Base-by-base conservation (phyloP, 2,888 invertebrate species). In the Napeogenes sylphis region DNA sequence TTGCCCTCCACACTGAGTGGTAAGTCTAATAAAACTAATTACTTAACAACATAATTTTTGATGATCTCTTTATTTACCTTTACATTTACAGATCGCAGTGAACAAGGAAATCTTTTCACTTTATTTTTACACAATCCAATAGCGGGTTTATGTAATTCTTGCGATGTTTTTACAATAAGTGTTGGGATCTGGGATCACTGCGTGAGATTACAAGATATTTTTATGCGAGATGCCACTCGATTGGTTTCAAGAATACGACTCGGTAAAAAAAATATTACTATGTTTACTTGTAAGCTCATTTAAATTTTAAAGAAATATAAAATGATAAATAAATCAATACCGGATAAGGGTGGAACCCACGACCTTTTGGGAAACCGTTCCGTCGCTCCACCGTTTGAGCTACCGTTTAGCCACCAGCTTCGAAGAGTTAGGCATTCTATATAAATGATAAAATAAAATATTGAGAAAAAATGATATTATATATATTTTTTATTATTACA, bases 111-210 rank as follows among this genome's bases (percentile, higher is more conserved):
- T 78, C 91, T 99, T 72, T 98, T 99, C 90, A 98, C 98, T 35
- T 91, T 98, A 81, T 99, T 99, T 92, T 94, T 99, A 73, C 98
- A 98, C 90, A 96, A 96, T 78, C 98, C 99, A 55, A 91, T 98
- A 79, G 95, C 96, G 12, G 73, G 77, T 97, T 54, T 71, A 53
- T 98, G 98, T 90, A 95, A 94, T 96, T 94, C 97, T 78, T 97
- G 97, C 83, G 97, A 97, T 83, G 93, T 98, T 68, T 94, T 94
- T 73, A 96, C 94, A 78, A 93, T 98, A 71, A 94, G 96, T 55
- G 93, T 97, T 73, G 94, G 94, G 71, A 93, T 95, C 76, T 98
- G 98, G 98, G 97, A 98, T 81, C 93, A 96, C 69, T 97, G 97
- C 79, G 96, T 97, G 83, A 93, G 94, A 68, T 94, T 95, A 84